These are phyloP conservation scores for Vannuccia rotundouncinata DNA, from an alignment of 2,888 invertebrate species.

Conservation along the genomic window DNA sequence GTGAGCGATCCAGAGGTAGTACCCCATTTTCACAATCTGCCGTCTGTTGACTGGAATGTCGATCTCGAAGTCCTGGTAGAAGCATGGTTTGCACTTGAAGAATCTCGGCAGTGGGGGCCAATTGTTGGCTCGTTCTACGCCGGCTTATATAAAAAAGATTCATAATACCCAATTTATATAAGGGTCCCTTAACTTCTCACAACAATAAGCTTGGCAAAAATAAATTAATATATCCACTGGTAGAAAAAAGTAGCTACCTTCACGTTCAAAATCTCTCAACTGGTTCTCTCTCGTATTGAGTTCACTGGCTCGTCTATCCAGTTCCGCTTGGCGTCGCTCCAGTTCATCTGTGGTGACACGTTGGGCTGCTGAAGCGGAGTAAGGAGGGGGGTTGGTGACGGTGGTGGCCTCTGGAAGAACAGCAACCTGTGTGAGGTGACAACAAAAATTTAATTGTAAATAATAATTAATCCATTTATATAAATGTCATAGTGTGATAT, in stretches of 20 bases:
- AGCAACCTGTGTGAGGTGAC: background rate
- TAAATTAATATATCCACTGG: no score
- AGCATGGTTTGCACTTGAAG: constrained; percentile 85
- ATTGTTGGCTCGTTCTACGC: constrained; percentile 64
- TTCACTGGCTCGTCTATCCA: background rate
- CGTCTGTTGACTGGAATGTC: constrained; percentile 97
- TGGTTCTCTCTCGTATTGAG: background rate
- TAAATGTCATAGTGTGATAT: background rate
- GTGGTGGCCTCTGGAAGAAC: background rate
- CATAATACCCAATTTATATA: no score
- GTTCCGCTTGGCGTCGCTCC: constrained; percentile 55
- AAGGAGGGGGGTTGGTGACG: constrained; percentile 61
- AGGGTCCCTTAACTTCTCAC: no score
- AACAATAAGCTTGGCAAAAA: no score
- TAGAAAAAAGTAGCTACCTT: no score
- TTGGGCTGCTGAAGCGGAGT: constrained; percentile 62
- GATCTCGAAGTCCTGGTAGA: constrained; percentile 97
- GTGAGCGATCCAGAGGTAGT: constrained; percentile 78
- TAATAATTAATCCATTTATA: background rate
- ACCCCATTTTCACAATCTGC: constrained; percentile 83
- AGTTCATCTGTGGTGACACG: constrained; percentile 60
- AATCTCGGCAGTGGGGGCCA: constrained; percentile 90
- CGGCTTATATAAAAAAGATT: no score
- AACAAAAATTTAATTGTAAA: background rate
- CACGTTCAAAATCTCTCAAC: no score